Base-by-base conservation (phyloP, 2,113 vertebrate species). In the Clarias magur region DNA sequence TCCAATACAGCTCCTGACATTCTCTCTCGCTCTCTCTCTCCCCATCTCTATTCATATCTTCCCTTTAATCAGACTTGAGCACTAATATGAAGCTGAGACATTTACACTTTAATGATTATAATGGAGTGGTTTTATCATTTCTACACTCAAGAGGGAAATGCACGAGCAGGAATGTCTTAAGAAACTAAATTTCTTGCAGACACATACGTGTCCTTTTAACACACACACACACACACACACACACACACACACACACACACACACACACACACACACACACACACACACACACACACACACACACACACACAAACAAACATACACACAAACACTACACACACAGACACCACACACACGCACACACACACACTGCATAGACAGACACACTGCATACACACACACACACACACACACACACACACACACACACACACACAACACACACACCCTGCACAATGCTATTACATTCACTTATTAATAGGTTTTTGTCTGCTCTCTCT, bases 401-500 rank as follows among this genome's bases (percentile, higher is more conserved):
- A 42, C 38, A 42, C 2, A 38, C 38, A 38, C 38, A 38, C 38
- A 38, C 38, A 38, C 38, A 38, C 38, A 38, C 38, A 38, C 38
- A 38, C 38, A 38, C 38, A 38, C 2, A 38, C 38, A 38, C 38
- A 38, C 38, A 38, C 38, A 38, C 38, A 38, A 42, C 42, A 42
- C 42, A 63, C 19, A 42, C 23, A 53, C 15, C 0, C 12, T 25
- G 25, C 54, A 70, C 25, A 56, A 17, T 23, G 27, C 19, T 79
- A 79, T 65, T n/a, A 15, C 34, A 53, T 86, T 80, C 23, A 81
- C 68, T 7, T 70, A 4, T 42, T 80, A 48, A 56, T 82, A 84
- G 82, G 75, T 86, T 84, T 89, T 2, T 72, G 68, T 72, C 76
- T 86, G 65, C 89, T 80, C 19, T 53, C 48, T 72, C 42, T 63